Conservation (phyloP, 1,140 invertebrate genomes). For the Rhopalosiphum maidis region DNA sequence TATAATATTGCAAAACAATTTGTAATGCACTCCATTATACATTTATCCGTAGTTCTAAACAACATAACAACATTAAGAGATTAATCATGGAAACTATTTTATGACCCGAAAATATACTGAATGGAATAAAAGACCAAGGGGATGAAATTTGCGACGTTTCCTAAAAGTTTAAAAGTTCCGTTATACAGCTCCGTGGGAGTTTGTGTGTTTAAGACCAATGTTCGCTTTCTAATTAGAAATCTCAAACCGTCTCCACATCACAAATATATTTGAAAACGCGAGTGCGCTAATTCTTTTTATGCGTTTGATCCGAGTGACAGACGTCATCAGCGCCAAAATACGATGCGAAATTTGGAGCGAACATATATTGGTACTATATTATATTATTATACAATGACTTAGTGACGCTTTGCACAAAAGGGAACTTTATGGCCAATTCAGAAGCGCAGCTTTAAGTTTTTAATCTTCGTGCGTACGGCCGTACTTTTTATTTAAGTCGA, state of each 20-base stretch:
- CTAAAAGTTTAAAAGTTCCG: neutral
- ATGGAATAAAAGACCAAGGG: neutral
- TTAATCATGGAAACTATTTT: conserved; percentile 41
- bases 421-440: neutral
- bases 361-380: neutral
- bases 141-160: neutral
- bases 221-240: conserved; percentile 9
- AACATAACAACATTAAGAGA: conserved; percentile 18
- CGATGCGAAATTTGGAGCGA: neutral
- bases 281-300: neutral
- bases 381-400: neutral
- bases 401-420: neutral
- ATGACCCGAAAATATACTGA: conserved; percentile 1
- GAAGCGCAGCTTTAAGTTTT: neutral
- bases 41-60: neutral
- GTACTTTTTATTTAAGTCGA: neutral
- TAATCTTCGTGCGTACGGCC: neutral
- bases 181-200: neutral
- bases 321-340: neutral
- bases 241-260: neutral
- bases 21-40: neutral
- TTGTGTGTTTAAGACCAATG: neutral
- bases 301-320: neutral
- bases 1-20: conserved; percentile 4
- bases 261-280: neutral